These are phyloP conservation scores for Alentia gelatinosa DNA, from an alignment of 2,888 invertebrate genomes.

Conservation along the genomic window DNA sequence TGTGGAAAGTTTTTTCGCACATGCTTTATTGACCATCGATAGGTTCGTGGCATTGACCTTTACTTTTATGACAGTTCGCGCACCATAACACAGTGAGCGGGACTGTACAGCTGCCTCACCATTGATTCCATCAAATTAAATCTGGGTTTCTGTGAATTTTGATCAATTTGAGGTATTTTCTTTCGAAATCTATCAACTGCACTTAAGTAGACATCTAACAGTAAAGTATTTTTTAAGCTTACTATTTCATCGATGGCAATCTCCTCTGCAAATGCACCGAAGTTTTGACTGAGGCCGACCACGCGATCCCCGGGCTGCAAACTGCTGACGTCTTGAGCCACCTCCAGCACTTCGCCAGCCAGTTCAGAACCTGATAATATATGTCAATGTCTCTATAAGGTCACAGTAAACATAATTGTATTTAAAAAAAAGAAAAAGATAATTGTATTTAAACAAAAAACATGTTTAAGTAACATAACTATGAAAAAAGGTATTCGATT, in stretches of 20 bases:
- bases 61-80: too few species aligned
- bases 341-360: slow-evolving; percentile 84
- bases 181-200: background rate
- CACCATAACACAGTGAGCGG: too few species aligned
- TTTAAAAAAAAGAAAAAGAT: too few species aligned
- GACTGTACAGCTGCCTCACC: too few species aligned
- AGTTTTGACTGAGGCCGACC: slow-evolving; percentile 83
- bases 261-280: slow-evolving; percentile 85
- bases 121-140: too few species aligned
- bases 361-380: slow-evolving; percentile 83
- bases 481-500: too few species aligned
- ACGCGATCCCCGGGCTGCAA: slow-evolving; percentile 84
- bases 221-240: background rate
- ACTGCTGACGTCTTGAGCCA: slow-evolving; percentile 81
- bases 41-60: too few species aligned
- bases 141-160: too few species aligned
- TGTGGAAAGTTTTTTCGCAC: background rate
- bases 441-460: too few species aligned
- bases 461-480: too few species aligned
- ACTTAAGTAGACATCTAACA: background rate
- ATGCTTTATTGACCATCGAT: background rate
- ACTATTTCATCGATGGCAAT: background rate
- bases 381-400: background rate
- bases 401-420: background rate
- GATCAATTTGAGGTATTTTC: too few species aligned